These are phyloP conservation scores for Neodiprion pinetum DNA, from an alignment of 1,140 invertebrate species.

Conservation along the genomic window DNA sequence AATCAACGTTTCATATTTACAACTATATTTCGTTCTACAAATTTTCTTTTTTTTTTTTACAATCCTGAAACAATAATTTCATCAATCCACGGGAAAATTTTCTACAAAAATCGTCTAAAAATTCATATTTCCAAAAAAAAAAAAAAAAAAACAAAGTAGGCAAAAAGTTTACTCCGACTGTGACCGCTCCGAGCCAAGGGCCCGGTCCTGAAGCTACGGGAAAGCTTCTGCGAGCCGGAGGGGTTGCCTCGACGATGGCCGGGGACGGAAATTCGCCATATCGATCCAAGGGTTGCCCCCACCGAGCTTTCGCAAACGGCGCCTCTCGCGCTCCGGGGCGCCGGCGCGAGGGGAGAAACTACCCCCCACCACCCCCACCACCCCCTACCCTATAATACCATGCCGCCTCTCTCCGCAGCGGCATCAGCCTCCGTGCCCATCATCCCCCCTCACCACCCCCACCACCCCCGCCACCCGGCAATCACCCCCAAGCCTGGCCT, in stretches of 20 bases:
- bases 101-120: no score
- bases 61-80: no score
- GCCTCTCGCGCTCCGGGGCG: background rate
- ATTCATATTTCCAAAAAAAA: no score
- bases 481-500: constrained; percentile 36
- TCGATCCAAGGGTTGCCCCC: background rate
- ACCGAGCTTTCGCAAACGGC: background rate
- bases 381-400: background rate
- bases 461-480: constrained; percentile 19
- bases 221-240: background rate
- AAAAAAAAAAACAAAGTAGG: no score
- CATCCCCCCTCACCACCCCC: background rate
- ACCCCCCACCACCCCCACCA: background rate
- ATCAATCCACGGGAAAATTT: no score
- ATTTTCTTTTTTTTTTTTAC: no score
- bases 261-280: constrained; percentile 1
- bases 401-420: background rate
- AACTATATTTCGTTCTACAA: no score
- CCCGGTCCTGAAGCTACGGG: background rate
- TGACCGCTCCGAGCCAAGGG: background rate
- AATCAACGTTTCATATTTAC: no score
- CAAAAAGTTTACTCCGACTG: background rate
- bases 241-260: constrained; percentile 1
- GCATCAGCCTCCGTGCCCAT: background rate
- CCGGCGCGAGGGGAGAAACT: background rate